Base-by-base conservation (phyloP, 2,888 invertebrate species). In the Nebria salina region DNA sequence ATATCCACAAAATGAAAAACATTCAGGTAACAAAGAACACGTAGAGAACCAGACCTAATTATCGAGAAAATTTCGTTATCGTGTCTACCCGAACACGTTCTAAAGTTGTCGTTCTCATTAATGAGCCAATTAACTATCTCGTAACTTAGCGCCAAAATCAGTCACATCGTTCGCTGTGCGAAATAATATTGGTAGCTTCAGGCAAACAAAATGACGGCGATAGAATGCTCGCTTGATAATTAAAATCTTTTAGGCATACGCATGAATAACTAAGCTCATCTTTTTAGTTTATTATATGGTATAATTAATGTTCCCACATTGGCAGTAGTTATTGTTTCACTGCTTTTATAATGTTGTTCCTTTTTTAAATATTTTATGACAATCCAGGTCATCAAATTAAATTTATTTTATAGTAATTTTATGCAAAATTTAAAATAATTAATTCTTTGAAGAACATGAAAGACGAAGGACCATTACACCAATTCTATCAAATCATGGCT, bases 401-500 rank as follows among this genome's bases (percentile, higher is more conserved):
- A 34, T 34, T 34, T 34, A 34, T 34, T 34, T 34, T 34, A 34
- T 34, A 1, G 5, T 34, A 34, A 20, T 20, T 20, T 20, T 20
- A 20, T 20, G 20, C 20, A 20, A 20, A 20, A 20, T 20, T 20
- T 20, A 20, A 20, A 20, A 20, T n/a, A n/a, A n/a, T n/a, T n/a
- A n/a, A n/a, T 20, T 20, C 20, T 15, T 15, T 72, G 34, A 64
- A 80, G 80, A 80, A 75, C 75, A 75, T 75, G 80, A 93, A 93
- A 87, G 93, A 93, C 86, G 93, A 93, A 84, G 94, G 94, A 26
- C 95, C 96, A 72, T 90, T 97, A 82, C 94, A 93, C 89, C 94
- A 94, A 88, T 96, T 97, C 89, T 95, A 95, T 88, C 93, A 95
- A 87, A 94, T 94, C 77, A 95, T 97, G 83, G 92, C 93, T 89